Base-by-base conservation (phyloP, 2,888 invertebrate species). In the Timandra comae region DNA sequence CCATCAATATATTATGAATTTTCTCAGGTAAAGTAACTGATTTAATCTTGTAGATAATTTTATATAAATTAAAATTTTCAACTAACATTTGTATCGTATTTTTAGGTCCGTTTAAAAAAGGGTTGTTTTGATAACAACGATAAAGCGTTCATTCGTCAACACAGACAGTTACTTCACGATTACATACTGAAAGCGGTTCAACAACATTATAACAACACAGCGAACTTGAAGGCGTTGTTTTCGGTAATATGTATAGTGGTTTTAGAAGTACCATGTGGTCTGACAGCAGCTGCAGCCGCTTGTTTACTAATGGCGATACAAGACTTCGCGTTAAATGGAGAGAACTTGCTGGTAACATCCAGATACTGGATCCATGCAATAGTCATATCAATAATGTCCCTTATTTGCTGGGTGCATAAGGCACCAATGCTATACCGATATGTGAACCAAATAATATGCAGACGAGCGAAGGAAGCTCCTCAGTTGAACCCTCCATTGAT, bases 241-340 rank as follows among this genome's bases (percentile, higher is more conserved):
- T 74, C 85, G 21, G 77, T 88, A 0, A 67, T 90, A n/a, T 87
- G 88, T 29, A 60, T 88, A 26, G 64, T 88, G 1, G 70, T 88
- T 0, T 60, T 88, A 6, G 90, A 89, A 56, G 80, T 90, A 7
- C 90, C 91, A 0, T 89, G 89, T 35, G 88, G 89, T 0, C 84
- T 88, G 48, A 88, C 88, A 0, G 89, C 90, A 0, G 88, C 89
- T 0, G 78, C 87, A 1, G 66, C 87, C 3, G 87, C 88, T 0
- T 89, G 88, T 45, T 70, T 90, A 13, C 67, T 82, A 0, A 89
- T 91, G 89, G 78, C 87, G 5, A 67, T 91, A n/a, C 91, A 91
- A 56, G 88, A 89, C 35, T 69, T 71, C 12, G 82, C 87, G 0
- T 54, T 89, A 5, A 70, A 74, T 7, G 70, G 68, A 1, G 62